phyloP scores from a whole-genome alignment of 30 jellyfish, hydroid and myxozoan species.

The Aurelia aurita complex sp. Pacific region DNA sequence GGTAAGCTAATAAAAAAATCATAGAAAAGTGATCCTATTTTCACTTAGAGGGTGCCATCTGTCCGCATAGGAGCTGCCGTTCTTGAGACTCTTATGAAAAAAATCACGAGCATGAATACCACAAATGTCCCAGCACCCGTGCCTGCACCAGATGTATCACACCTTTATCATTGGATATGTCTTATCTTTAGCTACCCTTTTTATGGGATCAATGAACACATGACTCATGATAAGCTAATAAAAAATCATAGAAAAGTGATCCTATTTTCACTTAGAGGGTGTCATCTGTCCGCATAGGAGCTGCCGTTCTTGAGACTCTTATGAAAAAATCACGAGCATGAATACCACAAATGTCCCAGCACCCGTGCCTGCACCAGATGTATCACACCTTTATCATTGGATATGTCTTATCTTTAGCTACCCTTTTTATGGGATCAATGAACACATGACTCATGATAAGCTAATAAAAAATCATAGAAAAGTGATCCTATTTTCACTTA shows the following conservation, averaged over 20 bases:
- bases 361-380: conserved; percentile 12
- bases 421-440: neutral
- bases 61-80: too few relatives aligned
- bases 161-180: conserved; percentile 10
- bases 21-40: neutral
- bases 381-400: conserved; percentile 13
- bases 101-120: too few relatives aligned
- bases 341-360: too few relatives aligned
- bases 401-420: conserved; percentile 22
- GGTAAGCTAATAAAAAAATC: neutral
- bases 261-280: too few relatives aligned
- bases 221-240: neutral
- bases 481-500: neutral
- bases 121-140: too few relatives aligned
- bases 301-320: too few relatives aligned
- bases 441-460: neutral
- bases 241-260: neutral
- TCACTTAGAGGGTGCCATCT: too few relatives aligned
- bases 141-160: conserved; percentile 19
- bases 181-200: conserved; percentile 18
- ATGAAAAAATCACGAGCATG: too few relatives aligned
- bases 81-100: too few relatives aligned
- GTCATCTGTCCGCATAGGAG: too few relatives aligned
- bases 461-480: neutral
- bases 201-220: neutral